phyloP scores from a whole-genome alignment of 2,113 vertebrate genomes.

The Trochalopteron elliotii region DNA sequence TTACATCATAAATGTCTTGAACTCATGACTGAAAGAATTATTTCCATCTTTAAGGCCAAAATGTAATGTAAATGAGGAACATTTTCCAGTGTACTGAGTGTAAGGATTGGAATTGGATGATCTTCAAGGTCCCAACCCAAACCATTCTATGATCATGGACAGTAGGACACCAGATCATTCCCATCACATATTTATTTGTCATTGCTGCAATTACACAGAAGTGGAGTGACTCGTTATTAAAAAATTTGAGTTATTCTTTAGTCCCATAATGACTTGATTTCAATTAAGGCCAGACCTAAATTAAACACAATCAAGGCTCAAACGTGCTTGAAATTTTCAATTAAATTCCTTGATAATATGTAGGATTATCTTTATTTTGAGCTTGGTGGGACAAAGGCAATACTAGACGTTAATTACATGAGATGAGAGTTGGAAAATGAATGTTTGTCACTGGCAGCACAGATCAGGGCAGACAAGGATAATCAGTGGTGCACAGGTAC shows the following conservation, averaged over 20 bases:
- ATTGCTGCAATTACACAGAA: not conserved
- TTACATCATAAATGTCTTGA: not conserved
- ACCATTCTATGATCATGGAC: too few relatives aligned
- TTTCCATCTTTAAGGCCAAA: not conserved
- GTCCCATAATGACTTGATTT: not conserved
- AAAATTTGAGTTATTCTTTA: not conserved
- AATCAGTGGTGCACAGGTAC: not conserved
- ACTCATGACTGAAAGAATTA: not conserved
- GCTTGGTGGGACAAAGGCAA: not conserved
- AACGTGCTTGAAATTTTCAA: not conserved
- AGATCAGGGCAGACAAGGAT: not conserved
- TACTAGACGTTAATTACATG: accelerated
- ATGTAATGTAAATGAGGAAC: not conserved
- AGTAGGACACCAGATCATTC: not conserved
- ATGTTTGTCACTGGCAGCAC: not conserved
- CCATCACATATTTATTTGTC: not conserved
- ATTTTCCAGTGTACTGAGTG: not conserved
- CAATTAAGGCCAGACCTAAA: not conserved
- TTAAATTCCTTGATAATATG: not conserved
- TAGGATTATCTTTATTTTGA: not conserved
- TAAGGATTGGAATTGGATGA: not conserved
- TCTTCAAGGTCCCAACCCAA: not conserved
- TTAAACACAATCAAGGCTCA: not conserved
- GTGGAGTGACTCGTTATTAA: not conserved
- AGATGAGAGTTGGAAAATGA: not conserved